These are phyloP conservation scores for Mechanitis messenoides DNA, from an alignment of 2,888 invertebrate species.

Conservation along the genomic window DNA sequence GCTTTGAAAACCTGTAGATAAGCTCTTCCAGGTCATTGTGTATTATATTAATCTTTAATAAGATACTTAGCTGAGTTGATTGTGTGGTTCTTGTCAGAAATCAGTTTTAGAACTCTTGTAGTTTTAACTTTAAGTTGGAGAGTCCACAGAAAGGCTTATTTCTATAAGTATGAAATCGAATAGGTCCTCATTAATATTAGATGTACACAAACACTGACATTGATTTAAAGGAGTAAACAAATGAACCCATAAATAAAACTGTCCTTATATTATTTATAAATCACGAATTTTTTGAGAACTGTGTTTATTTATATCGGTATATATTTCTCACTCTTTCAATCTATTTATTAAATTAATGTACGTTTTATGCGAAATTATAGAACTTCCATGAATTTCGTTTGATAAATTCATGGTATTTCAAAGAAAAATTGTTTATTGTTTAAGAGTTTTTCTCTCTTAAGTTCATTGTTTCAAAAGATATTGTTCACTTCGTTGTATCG, in stretches of 20 bases:
- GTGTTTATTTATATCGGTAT: neutral
- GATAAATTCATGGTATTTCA: neutral
- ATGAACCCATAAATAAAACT: too few relatives aligned
- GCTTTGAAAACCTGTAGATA: slow-evolving; percentile 6
- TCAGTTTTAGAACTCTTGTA: too few relatives aligned
- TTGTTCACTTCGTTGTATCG: slow-evolving; percentile 22
- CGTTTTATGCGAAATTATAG: neutral
- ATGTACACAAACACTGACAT: too few relatives aligned
- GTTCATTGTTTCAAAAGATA: slow-evolving; percentile 28
- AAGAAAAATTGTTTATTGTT: slow-evolving; percentile 17
- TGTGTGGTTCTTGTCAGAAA: too few relatives aligned
- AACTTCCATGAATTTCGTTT: neutral
- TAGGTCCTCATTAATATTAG: too few relatives aligned
- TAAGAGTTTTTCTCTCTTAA: slow-evolving; percentile 16
- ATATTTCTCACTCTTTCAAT: neutral
- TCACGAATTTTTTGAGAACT: too few relatives aligned
- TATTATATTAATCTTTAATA: neutral
- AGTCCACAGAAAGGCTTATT: too few relatives aligned
- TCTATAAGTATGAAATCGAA: too few relatives aligned
- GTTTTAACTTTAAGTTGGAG: too few relatives aligned
- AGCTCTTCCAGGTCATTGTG: neutral
- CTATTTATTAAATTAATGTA: neutral
- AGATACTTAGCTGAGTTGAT: too few relatives aligned
- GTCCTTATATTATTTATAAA: too few relatives aligned
- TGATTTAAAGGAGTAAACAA: too few relatives aligned